Base-by-base conservation (phyloP, 2,888 invertebrate species). In the Dasypogon diadema region DNA sequence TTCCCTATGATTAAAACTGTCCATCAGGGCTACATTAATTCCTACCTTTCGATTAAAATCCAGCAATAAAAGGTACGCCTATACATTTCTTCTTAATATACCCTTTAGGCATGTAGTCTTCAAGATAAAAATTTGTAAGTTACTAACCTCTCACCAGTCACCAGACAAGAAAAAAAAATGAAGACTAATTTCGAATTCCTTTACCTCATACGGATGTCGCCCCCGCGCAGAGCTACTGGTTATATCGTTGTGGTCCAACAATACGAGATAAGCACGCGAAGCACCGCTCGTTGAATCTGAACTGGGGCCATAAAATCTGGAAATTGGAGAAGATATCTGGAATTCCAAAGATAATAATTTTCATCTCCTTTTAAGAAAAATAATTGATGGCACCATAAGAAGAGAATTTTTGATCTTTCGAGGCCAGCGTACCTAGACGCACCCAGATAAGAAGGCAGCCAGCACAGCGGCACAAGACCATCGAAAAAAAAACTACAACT, bases 301-400 rank as follows among this genome's bases (percentile, higher is more conserved):
- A 12, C 60, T 37, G 60, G 37, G 37, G 60, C 37, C 60, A 37
- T 37, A 60, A 46, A 65, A 48, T 65, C 16, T 48, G 48, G 65
- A 65, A 65, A 65, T 65, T 21, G 65, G 65, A 65, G 65, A 65
- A 65, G 65, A 48, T 65, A 65, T 65, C 65, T 65, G 22, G 46
- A 21, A 65, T 65, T 65, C 65, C 65, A 46, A 21, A 22, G 65
- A 65, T 65, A 65, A 46, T 65, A 65, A 65, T 65, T 65, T 46
- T 65, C 65, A 65, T 65, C 65, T 65, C 65, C 65, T 65, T 37
- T 65, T 65, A 65, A 65, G 65, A 65, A n/a, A 65, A 65, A 65
- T 65, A 65, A 65, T 65, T 65, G 65, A 65, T 65, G 65, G 65
- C 65, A 65, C 65, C 26, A 51, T 3, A 51, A 46, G 48, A 34